Evolutionary conservation across 1,140 invertebrate species (phyloP).

Genomic region (Diachasma alloeum): DNA sequence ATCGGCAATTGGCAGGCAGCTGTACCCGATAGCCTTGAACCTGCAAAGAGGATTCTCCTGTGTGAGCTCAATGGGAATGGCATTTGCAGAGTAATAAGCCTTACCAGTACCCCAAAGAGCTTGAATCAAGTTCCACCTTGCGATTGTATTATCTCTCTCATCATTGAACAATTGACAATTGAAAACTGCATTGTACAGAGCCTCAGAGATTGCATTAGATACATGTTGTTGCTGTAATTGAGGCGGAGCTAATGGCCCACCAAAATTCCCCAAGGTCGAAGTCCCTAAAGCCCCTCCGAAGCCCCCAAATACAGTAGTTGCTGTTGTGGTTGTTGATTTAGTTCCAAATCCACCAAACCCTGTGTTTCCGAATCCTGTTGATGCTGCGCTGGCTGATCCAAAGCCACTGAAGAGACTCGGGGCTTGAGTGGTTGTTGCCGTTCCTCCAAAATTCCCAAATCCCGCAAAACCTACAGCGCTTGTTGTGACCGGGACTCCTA

Average conservation of each 20-base stretch:
- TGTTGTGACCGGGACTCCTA: conserved; percentile 54
- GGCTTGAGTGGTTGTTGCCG: conserved; percentile 53
- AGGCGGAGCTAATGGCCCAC: conserved; percentile 46
- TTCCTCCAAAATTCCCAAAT: conserved; percentile 56
- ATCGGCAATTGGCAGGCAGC: conserved; percentile 80
- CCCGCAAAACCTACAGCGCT: conserved; percentile 45
- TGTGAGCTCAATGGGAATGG: conserved; percentile 81
- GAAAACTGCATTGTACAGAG: conserved; percentile 80
- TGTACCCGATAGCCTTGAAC: conserved; percentile 93
- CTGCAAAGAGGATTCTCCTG: conserved; percentile 90
- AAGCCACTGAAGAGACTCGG: conserved; percentile 58
- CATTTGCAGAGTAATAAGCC: conserved; percentile 79
- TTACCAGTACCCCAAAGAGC: conserved; percentile 90
- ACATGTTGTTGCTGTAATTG: conserved; percentile 69
- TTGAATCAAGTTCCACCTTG: conserved; percentile 93
- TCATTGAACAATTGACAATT: conserved; percentile 90
- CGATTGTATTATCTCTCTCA: conserved; percentile 89
- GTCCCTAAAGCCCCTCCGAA: conserved; percentile 33
- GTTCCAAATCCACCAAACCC: conserved; percentile 67
- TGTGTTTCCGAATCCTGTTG: conserved; percentile 64
- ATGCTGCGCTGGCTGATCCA: conserved; percentile 46
- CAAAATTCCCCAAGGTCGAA: conserved; percentile 23
- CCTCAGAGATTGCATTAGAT: conserved; percentile 72
- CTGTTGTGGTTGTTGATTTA: conserved; percentile 56
- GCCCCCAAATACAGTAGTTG: conserved; percentile 63